Conservation (phyloP, 2,113 vertebrate genomes). For the Oxyruncus cristatus region DNA sequence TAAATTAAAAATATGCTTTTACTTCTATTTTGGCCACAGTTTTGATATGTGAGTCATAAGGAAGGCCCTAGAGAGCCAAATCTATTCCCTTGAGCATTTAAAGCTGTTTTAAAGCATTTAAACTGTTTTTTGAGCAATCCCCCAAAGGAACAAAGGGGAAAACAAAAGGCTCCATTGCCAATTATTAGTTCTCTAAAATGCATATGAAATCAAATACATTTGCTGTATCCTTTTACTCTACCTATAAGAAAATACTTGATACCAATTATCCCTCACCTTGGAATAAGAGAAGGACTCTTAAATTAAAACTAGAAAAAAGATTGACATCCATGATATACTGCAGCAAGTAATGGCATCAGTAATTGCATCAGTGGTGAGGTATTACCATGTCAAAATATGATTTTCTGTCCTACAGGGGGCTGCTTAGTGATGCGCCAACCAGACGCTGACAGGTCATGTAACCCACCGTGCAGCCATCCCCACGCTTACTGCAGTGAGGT, state of each 20-base stretch:
- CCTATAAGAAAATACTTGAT: not conserved
- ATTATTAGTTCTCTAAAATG: not conserved
- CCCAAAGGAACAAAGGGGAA: not conserved
- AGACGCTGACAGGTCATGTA: constrained; percentile 87
- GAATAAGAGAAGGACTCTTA: not conserved
- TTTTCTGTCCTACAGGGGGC: constrained; percentile 84
- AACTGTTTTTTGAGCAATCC: not conserved
- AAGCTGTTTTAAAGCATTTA: not conserved
- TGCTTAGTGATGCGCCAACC: constrained; percentile 84
- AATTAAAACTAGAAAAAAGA: not conserved
- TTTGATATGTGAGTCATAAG: not conserved
- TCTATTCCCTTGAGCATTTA: not conserved
- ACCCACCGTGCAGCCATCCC: constrained; percentile 86
- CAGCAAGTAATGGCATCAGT: not conserved
- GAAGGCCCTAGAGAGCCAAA: not conserved
- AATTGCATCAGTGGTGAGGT: constrained; percentile 14
- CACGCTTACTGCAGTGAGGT: constrained; percentile 94
- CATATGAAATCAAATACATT: not conserved
- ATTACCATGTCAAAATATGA: constrained; percentile 55
- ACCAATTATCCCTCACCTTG: not conserved
- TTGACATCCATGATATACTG: not conserved
- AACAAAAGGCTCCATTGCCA: not conserved
- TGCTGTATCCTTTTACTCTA: not conserved
- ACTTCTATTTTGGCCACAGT: not conserved
- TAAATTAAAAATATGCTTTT: not conserved